phyloP scores from a whole-genome alignment of 2,113 vertebrate species.

The Neodontobutis hainanensis region DNA sequence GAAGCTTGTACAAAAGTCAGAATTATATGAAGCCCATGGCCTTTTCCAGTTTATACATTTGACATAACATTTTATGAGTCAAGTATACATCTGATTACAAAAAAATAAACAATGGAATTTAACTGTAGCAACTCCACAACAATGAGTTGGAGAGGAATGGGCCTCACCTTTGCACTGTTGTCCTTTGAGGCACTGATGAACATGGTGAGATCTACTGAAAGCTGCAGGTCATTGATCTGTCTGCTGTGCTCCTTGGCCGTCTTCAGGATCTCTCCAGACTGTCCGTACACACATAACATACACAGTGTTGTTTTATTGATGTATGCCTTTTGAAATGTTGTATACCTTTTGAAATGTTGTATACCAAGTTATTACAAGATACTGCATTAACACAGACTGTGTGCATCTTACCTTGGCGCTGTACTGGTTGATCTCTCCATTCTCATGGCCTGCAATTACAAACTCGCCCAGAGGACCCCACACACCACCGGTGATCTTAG shows the following conservation, averaged over 20 bases:
- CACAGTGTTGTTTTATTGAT: neutral
- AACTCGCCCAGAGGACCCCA: slow-evolving; percentile 96
- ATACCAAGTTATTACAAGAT: no score
- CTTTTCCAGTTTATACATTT: no score
- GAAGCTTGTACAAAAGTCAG: no score
- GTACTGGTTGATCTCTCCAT: slow-evolving; percentile 94
- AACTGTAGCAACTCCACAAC: neutral
- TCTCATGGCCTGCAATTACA: slow-evolving; percentile 93
- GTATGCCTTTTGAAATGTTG: no score
- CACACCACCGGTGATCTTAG: slow-evolving; percentile 95
- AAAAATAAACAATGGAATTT: no score
- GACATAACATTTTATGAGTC: no score
- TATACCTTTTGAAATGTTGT: no score
- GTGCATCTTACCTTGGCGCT: slow-evolving; percentile 87
- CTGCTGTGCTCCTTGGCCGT: slow-evolving; percentile 92
- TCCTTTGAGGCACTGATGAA: slow-evolving; percentile 96
- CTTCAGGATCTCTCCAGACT: slow-evolving; percentile 91
- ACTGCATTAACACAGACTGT: no score
- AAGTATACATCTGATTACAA: no score
- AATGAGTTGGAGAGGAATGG: neutral
- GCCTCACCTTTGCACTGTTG: slow-evolving; percentile 90
- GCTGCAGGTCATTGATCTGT: slow-evolving; percentile 97
- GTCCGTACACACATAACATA: neutral
- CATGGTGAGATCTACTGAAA: slow-evolving; percentile 94
- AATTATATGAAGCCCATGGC: neutral